Base-by-base conservation (phyloP, 2,888 invertebrate genomes). In the Norana najaformis region DNA sequence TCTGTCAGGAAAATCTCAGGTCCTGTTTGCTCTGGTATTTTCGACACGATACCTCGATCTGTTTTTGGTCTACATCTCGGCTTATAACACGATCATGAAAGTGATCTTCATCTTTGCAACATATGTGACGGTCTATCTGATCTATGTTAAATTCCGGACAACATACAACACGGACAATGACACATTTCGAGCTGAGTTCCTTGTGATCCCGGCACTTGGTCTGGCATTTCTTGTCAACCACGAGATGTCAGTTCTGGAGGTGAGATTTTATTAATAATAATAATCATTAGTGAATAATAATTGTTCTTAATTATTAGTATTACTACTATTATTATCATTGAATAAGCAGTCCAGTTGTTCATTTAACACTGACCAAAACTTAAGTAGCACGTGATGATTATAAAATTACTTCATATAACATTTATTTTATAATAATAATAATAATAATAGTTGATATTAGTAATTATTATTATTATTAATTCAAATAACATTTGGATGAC, bases 121-220 rank as follows among this genome's bases (percentile, higher is more conserved):
- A 18, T 93, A 94, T 90, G 94, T 97, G 91, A 99, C 99, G 90
- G 96, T 99, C 92, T 99, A 98, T 95, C 96, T 99, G 94, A 99
- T 99, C 97, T 99, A 98, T 95, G 96, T 97, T 92, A 99, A 99
- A 96, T 99, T 99, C 95, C 98, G 97, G 96, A 23, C 37, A 37
- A 98, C 98, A 14, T 98, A 98, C 94, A 98, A 99, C 94, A 97
- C 97, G 94, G 99, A 99, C 95, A 99, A 99, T 95, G 99, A 99
- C 95, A 98, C 99, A 35, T 99, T 99, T 96, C 97, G 99, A 94
- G 97, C 99, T 94, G 99, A 99, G 95, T 99, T 99, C 95, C 95
- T 99, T 92, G 95, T 99, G 93, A 30, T 91, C 16, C 91, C 91
- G 8, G 91, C 91, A 20, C 91, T 91, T 36, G 92, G 91, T 37